Percentiles rank a stretch among this genome's conserved stretches.
Conservation (phyloP, 2,797 vertebrate genomes). For the Myotis planiceps region DNA sequence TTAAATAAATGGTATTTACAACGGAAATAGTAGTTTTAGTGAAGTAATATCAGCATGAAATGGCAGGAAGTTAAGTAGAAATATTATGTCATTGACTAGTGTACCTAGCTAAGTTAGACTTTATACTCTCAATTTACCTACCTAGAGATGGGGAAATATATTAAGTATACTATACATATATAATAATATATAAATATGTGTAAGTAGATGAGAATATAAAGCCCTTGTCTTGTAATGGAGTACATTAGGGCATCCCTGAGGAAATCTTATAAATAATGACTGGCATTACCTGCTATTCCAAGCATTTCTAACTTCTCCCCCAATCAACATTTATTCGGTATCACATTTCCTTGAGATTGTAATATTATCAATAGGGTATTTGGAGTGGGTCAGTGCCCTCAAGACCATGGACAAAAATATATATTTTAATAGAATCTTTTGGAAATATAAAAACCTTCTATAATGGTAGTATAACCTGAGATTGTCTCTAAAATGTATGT, state of each 20-base stretch:
- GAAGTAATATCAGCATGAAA: not conserved
- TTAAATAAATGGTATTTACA: not conserved
- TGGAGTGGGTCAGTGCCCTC: not conserved
- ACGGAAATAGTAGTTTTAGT: not conserved
- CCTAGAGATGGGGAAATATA: not conserved
- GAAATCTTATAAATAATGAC: conserved; percentile 15
- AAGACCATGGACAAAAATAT: not conserved
- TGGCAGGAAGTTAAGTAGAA: not conserved
- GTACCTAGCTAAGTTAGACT: not conserved
- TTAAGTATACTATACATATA: not conserved
- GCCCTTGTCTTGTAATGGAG: not conserved
- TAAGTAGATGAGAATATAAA: not conserved
- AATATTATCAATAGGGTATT: not conserved
- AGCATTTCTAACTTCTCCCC: not conserved
- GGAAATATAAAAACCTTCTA: not conserved
- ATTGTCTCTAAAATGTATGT: not conserved
- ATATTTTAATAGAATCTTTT: not conserved
- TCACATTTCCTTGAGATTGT: not conserved
- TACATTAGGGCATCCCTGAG: not conserved
- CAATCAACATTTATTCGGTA: not conserved
- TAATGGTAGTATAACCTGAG: not conserved
- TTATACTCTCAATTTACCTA: not conserved
- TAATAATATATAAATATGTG: not conserved
- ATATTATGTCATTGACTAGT: not conserved
- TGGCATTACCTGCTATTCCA: not conserved